Percentiles rank a stretch among this genome's conserved stretches.
phyloP scores from a whole-genome alignment of 2,888 invertebrate species.

The Automeris io region DNA sequence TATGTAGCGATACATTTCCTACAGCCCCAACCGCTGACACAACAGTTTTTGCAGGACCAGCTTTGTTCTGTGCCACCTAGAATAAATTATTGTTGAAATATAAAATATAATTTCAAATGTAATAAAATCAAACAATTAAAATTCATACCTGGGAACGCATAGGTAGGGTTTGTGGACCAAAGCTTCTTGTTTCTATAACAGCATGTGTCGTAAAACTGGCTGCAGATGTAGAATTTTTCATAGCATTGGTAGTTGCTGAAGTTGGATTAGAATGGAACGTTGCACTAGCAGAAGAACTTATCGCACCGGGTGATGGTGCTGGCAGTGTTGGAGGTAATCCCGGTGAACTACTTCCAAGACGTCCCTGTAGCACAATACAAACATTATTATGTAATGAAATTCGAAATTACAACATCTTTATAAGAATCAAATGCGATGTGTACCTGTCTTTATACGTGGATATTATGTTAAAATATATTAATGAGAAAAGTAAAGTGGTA shows the following conservation, averaged over 20 bases:
- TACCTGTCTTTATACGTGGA: too few relatives aligned
- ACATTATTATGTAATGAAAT: too few relatives aligned
- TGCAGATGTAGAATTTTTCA: conserved; percentile 77
- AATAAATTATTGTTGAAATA: conserved; percentile 5
- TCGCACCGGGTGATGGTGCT: conserved; percentile 82
- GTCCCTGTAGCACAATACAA: conserved; percentile 53
- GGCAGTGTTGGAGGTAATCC: conserved; percentile 85
- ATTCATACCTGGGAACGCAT: conserved; percentile 62
- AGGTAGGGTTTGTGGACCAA: conserved; percentile 69
- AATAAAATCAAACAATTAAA: conserved; percentile 1
- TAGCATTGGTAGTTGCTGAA: conserved; percentile 49
- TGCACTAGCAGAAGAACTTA: conserved; percentile 80
- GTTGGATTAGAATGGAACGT: conserved; percentile 66
- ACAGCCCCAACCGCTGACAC: conserved; percentile 72
- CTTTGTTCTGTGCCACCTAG: conserved; percentile 62
- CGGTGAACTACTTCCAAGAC: conserved; percentile 68
- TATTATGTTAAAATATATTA: too few relatives aligned
- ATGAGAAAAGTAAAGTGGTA: too few relatives aligned
- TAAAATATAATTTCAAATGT: too few relatives aligned
- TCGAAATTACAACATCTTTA: too few relatives aligned
- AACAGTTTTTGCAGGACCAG: conserved; percentile 65
- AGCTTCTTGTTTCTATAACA: conserved; percentile 65
- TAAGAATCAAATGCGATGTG: too few relatives aligned
- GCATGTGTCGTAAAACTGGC: conserved; percentile 76
- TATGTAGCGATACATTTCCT: conserved; percentile 88